Evolutionary conservation across 1,140 invertebrate species (phyloP), one percentile per base, ranked within the genome.

Genomic region (Episyrphus balteatus): DNA sequence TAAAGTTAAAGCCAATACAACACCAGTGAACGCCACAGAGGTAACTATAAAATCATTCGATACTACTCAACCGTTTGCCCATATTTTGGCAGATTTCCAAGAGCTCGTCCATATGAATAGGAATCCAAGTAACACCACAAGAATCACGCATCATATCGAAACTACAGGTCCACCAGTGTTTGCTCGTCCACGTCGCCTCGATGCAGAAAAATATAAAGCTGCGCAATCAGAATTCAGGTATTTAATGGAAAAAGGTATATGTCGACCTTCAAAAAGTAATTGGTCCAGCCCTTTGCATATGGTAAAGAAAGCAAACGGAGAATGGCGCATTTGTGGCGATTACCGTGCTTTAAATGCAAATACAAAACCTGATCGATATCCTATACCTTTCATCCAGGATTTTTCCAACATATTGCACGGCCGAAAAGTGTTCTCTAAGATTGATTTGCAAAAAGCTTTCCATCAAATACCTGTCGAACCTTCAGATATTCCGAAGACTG

Each of bases 381-480:
- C 62, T 8, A 30, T 71, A 0, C 58, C 61, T 0, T 39, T 52
- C 13, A 48, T 59, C 1, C 38, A 50, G 0, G 51, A 55, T 30
- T 54, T 55, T 72, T 0, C 39, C 57, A 31, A 68, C 40, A 51
- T 48, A 8, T 46, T 75, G 14, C 45, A 44, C 6, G 63, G 58
- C 2, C 42, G 55, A 12, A 55, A 44, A 9, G 57, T 53, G 17
- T 71, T 74, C 48, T 53, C 59, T 1, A 57, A 54, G 11, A 47
- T 75, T 5, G 73, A 76, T 55, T 42, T 73, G 3, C 49, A 49
- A 0, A 58, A 56, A 21, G 74, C 73, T 10, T 77, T 71, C 51
- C 67, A 67, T 56, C 67, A 75, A 45, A 59, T 76, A 15, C 53
- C 55, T 1, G 46, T 75, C 0, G 53, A 45, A 8, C n/a, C 47